phyloP scores from a whole-genome alignment of 2,888 invertebrate species.

The Athetis lepigone region DNA sequence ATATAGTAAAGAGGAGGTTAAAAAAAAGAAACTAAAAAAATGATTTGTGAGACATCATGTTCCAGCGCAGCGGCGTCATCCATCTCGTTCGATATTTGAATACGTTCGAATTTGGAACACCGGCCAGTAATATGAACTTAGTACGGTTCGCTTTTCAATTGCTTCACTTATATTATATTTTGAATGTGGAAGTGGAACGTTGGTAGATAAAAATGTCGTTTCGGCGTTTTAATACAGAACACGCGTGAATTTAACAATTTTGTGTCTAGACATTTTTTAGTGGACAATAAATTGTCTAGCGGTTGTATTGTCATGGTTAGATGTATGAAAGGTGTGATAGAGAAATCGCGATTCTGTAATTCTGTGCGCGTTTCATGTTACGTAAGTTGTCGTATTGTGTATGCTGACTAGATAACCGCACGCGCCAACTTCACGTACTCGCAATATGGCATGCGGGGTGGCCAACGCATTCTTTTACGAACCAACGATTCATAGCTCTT shows the following conservation, averaged over 20 bases:
- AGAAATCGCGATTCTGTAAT: constrained; percentile 87
- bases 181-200: constrained; percentile 87
- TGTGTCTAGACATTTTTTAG: constrained; percentile 81
- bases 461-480: constrained; percentile 84
- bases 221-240: constrained; percentile 56
- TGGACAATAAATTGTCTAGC: constrained; percentile 74
- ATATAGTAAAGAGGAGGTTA: constrained; percentile 59
- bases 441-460: constrained; percentile 83
- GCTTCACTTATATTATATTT: constrained; percentile 86
- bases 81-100: constrained; percentile 89
- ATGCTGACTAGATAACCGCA: constrained; percentile 74
- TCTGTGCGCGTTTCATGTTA: constrained; percentile 84
- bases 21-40: constrained; percentile 70
- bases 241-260: constrained; percentile 59
- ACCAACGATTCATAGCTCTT: constrained; percentile 67
- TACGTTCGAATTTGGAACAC: constrained; percentile 88
- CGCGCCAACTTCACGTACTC: constrained; percentile 82
- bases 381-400: constrained; percentile 80
- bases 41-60: constrained; percentile 78
- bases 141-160: constrained; percentile 89
- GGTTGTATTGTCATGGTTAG: constrained; percentile 77
- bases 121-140: constrained; percentile 87
- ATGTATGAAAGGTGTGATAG: constrained; percentile 83
- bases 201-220: constrained; percentile 79
- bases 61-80: constrained; percentile 80